Conservation (phyloP, 2,888 invertebrate species). For the Microplitis deprimator region DNA sequence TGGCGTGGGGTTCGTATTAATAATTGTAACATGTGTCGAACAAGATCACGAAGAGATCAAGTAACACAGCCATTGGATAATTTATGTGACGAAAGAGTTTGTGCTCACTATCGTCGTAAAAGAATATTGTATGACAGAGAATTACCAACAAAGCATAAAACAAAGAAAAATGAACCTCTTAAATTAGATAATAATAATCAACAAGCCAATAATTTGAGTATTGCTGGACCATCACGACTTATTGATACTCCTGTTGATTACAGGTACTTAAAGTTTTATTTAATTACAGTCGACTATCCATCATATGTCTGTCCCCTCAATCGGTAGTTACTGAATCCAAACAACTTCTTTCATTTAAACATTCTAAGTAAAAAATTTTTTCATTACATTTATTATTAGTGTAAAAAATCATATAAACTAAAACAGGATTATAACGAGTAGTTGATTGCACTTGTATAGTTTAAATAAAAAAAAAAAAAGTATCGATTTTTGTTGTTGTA, state of each 20-base stretch:
- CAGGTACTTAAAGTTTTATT: conserved; percentile 54
- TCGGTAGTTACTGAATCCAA: too few species aligned
- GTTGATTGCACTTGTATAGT: background rate
- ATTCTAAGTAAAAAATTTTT: too few species aligned
- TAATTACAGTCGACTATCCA: background rate
- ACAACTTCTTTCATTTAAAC: too few species aligned
- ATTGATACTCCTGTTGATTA: conserved; percentile 62
- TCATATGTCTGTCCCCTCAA: background rate
- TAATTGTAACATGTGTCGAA: conserved; percentile 59
- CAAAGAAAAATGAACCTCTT: conserved; percentile 54
- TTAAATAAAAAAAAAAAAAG: conserved; percentile 19
- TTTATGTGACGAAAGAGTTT: conserved; percentile 45
- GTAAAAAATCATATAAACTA: too few species aligned
- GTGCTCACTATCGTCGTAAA: conserved; percentile 55
- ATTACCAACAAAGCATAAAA: conserved; percentile 51
- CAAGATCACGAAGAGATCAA: conserved; percentile 53
- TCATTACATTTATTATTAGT: too few species aligned
- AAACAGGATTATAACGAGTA: too few species aligned
- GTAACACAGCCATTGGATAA: conserved; percentile 47
- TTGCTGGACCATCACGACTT: conserved; percentile 66
- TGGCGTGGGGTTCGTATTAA: conserved; percentile 53
- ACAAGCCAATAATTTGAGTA: conserved; percentile 55
- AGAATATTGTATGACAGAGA: conserved; percentile 54
- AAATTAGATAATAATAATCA: conserved; percentile 53
- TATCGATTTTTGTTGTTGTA: background rate